Base-by-base conservation (phyloP, 1,140 invertebrate genomes). In the Drosophila murphyi region DNA sequence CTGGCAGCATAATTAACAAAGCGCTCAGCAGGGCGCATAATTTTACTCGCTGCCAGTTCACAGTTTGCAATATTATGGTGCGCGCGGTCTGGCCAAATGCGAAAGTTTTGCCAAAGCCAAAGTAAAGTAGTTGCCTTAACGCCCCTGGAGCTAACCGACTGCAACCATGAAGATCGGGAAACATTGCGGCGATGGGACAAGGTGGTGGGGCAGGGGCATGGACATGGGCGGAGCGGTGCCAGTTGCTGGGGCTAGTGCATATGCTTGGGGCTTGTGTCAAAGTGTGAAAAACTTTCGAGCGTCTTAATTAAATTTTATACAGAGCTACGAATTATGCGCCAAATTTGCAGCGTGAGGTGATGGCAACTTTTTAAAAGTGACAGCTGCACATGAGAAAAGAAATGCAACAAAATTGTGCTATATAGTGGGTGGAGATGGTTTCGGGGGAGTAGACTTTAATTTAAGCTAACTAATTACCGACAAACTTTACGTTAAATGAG, bases 221-320 rank as follows among this genome's bases (percentile, higher is more conserved):
- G 31, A 41, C 20, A 1, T 20, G 48, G 48, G 35, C 60, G 34
- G n/a, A 29, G n/a, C 8, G 39, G 20, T 20, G 54, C 37, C 31
- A 47, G 55, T 56, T 32, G 68, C 37, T 43, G 10, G 51, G 48
- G 43, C 62, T 41, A 48, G 62, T 47, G 81, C 82, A 86, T 82
- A 87, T 86, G 82, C 82, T 87, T 67, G 78, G 72, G 80, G 83
- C 77, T 77, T 87, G 69, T 88, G 83, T 87, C 82, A 87, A 87
- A 87, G 82, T 87, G 82, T 87, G 82, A 88, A 89, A 87, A 88
- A 88, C 80, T 88, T 88, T 88, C 45, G 78, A 80, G 80, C 80
- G 85, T 88, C 85, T 88, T 88, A 88, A 88, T 88, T 88, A 88
- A 88, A 87, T 87, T 87, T 87, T 87, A 87, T 87, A 76, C 67